A percentile compares a stretch with the other conserved stretches of the same genome.
Evolutionary conservation across 2,113 vertebrate species (phyloP).

Genomic region (Sakesphorus luctuosus): DNA sequence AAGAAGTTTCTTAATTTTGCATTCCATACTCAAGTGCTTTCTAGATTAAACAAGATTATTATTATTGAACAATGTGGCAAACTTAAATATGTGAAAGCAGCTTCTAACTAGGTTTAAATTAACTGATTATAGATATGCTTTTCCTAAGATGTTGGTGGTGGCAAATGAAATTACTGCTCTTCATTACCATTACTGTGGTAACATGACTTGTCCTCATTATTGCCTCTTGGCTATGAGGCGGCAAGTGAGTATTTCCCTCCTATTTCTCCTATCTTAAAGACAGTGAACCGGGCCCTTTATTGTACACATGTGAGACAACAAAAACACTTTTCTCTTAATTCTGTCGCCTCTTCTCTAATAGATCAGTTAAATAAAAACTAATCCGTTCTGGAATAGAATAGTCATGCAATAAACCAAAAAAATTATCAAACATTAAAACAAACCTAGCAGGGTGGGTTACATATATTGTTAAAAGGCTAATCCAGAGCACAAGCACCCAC

Average conservation of each 20-base stretch:
- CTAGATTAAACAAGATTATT: neutral
- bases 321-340: neutral
- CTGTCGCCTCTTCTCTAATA: neutral
- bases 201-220: neutral
- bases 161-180: neutral
- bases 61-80: neutral
- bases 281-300: neutral
- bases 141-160: neutral
- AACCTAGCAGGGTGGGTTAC: accelerated
- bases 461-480: neutral
- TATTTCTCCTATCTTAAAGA: neutral
- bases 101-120: neutral
- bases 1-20: neutral
- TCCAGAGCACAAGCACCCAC: neutral
- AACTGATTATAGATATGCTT: neutral
- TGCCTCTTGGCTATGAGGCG: neutral
- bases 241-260: neutral
- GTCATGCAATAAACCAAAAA: neutral
- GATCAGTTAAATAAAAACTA: neutral
- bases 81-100: neutral
- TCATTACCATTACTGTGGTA: neutral
- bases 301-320: neutral
- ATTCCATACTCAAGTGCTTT: neutral
- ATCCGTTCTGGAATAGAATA: neutral
- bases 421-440: neutral